Conservation (phyloP, 2,113 vertebrate genomes). For the Oncorhynchus nerka region DNA sequence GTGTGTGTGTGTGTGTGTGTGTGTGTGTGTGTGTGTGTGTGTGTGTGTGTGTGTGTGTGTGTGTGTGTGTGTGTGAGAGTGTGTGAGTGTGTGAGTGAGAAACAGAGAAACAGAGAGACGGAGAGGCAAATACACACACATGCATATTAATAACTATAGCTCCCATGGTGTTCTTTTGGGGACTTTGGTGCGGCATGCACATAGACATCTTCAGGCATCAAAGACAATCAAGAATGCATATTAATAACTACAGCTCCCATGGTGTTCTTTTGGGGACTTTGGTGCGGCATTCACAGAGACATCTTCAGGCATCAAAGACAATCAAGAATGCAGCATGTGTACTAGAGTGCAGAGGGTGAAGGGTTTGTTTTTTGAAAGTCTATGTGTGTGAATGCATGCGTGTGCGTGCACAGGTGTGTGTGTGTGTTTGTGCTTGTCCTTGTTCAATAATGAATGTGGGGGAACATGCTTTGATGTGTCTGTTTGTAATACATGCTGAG, state of each 20-base stretch:
- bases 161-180: neutral
- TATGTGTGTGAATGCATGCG: conserved; percentile 10
- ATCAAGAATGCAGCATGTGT: conserved; percentile 54
- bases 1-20: too few species aligned
- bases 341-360: neutral
- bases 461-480: neutral
- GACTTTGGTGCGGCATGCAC: neutral
- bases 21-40: too few species aligned
- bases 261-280: conserved; percentile 4
- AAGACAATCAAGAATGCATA: conserved; percentile 56
- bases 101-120: neutral
- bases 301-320: conserved; percentile 25
- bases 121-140: neutral
- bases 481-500: conserved; percentile 6
- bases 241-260: too few species aligned
- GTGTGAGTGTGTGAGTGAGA: too few species aligned
- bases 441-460: conserved; percentile 35
- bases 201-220: neutral
- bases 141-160: too few species aligned
- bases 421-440: conserved; percentile 17
- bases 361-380: conserved; percentile 9
- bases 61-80: too few species aligned
- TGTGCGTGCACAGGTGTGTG: conserved; percentile 12
- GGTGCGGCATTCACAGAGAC: too few species aligned
- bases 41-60: too few species aligned